Evolutionary conservation across 2,113 vertebrate genomes (phyloP).

Genomic region (Amphiprion ocellaris): DNA sequence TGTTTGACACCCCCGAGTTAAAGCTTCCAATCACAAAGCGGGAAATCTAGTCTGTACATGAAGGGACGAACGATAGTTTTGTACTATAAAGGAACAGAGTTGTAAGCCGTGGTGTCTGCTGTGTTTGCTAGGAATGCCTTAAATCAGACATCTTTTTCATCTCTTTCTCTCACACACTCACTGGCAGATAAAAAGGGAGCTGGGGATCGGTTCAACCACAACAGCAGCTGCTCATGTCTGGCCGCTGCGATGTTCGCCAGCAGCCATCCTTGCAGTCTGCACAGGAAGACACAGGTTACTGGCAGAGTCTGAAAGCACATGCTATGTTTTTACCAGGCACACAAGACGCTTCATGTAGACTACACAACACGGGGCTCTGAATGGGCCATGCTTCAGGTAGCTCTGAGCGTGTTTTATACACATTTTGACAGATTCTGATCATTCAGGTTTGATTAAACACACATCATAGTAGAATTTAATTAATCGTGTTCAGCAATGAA

Average conservation of each 20-base stretch:
- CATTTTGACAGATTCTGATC: neutral
- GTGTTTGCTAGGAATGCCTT: neutral
- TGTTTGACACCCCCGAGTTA: no score
- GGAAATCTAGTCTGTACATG: neutral
- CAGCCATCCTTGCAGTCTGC: slow-evolving; percentile 39
- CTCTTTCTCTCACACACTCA: neutral
- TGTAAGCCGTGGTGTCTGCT: neutral
- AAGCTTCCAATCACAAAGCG: no score
- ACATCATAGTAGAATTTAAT: neutral
- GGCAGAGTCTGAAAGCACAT: slow-evolving; percentile 32
- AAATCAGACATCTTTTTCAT: slow-evolving; percentile 11
- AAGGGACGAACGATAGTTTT: slow-evolving; percentile 1
- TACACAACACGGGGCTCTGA: neutral
- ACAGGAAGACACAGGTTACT: slow-evolving; percentile 48
- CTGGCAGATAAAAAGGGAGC: slow-evolving; percentile 44
- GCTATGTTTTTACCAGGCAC: slow-evolving; percentile 28
- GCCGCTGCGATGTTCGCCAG: slow-evolving; percentile 23
- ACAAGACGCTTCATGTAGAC: slow-evolving; percentile 8
- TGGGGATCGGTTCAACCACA: slow-evolving; percentile 58
- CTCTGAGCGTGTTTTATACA: neutral
- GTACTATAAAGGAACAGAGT: neutral
- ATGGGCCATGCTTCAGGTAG: neutral
- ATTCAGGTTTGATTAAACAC: no score
- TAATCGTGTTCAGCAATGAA: neutral
- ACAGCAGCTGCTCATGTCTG: slow-evolving; percentile 66